Conservation (phyloP, 2,888 invertebrate genomes). For the Phytoseiulus persimilis region DNA sequence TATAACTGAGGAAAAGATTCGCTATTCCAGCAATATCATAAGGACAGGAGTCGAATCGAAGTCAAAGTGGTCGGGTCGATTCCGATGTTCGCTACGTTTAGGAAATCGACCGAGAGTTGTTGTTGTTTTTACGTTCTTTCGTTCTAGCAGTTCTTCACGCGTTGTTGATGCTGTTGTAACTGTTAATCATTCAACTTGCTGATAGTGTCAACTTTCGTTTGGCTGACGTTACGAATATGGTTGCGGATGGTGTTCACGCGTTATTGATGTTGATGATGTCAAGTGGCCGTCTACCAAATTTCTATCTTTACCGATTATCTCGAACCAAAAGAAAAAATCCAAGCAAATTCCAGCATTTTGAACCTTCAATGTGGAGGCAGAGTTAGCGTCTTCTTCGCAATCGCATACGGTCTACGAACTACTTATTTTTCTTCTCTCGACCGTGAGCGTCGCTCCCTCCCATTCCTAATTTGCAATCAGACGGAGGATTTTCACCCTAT, state of each 20-base stretch:
- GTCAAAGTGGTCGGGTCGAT: conserved; percentile 17
- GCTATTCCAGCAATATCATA: conserved; percentile 35
- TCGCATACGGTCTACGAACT: neutral
- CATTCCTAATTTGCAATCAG: too few relatives aligned
- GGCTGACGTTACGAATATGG: neutral
- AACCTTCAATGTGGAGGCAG: neutral
- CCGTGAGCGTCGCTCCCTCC: neutral
- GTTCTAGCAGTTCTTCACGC: neutral
- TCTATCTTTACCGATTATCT: neutral
- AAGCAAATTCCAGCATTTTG: neutral
- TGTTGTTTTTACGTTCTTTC: neutral
- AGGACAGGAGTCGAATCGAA: conserved; percentile 38
- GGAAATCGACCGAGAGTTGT: neutral
- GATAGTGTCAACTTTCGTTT: neutral
- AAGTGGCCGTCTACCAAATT: neutral
- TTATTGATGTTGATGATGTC: neutral
- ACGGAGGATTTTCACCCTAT: neutral
- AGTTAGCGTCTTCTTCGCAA: neutral
- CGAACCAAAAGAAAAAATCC: neutral
- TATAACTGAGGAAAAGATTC: neutral
- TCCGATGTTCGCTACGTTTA: neutral
- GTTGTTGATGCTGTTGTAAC: neutral
- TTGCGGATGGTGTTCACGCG: neutral
- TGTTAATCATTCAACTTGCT: neutral
- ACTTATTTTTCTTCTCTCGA: neutral